These are phyloP conservation scores for Centrocercus urophasianus DNA, from an alignment of 2,113 vertebrate species.

Conservation along the genomic window DNA sequence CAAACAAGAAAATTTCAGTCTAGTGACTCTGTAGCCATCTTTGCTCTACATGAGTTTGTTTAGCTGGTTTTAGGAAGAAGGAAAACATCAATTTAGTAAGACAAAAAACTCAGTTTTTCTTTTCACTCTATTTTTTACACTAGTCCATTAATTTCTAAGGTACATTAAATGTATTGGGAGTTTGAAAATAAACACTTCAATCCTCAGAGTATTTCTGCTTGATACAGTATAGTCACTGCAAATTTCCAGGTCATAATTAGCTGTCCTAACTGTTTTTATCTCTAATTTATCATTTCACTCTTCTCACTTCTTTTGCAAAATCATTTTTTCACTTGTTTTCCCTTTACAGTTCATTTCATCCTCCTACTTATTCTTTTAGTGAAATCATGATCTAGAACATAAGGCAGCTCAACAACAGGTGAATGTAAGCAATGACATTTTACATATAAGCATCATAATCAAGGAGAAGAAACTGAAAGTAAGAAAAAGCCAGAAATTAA, in stretches of 20 bases:
- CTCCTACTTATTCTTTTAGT: not conserved
- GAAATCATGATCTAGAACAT: not conserved
- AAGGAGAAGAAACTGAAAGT: not conserved
- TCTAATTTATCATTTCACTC: conserved; percentile 5
- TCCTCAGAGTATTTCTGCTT: conserved; percentile 29
- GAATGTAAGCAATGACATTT: accelerated
- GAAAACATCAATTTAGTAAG: not conserved
- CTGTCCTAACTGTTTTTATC: conserved; percentile 50
- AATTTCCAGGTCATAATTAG: conserved; percentile 42
- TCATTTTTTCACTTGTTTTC: accelerated
- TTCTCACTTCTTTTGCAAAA: not conserved
- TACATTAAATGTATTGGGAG: conserved; percentile 2
- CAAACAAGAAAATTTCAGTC: not conserved
- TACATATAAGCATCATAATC: not conserved
- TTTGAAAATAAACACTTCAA: conserved; percentile 56
- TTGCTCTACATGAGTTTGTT: not conserved
- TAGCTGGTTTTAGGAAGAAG: not conserved
- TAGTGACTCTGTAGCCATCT: not conserved
- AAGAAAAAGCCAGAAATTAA: not conserved
- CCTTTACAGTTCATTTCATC: not conserved
- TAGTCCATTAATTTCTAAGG: conserved; percentile 19
- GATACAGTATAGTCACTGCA: conserved; percentile 9
- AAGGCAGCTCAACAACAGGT: not conserved
- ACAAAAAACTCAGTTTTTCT: not conserved
- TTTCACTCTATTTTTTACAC: not conserved